Conservation (phyloP, 2,797 vertebrate genomes). For the Nannoperca obscura region DNA sequence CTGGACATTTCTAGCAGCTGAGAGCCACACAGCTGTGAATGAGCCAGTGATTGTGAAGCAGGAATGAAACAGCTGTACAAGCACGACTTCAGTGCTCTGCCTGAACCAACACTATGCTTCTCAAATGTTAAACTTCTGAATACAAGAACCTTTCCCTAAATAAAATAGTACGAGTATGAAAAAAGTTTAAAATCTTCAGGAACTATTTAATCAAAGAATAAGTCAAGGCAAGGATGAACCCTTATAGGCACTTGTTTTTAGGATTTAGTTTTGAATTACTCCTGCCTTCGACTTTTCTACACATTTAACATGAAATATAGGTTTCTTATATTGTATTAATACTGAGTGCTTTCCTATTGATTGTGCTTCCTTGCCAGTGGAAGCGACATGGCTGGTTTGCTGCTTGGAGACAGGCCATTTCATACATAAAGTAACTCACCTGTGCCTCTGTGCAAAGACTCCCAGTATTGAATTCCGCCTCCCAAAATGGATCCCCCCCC, state of each 20-base stretch:
- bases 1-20: not conserved
- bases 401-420: slow-evolving; percentile 61
- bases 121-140: not conserved
- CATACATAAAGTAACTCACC: slow-evolving; percentile 71
- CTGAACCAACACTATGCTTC: not conserved
- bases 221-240: not conserved
- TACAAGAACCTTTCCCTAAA: not conserved
- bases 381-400: slow-evolving; percentile 55
- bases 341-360: slow-evolving; percentile 67
- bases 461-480: slow-evolving; percentile 56
- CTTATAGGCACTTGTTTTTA: slow-evolving; percentile 15
- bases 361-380: slow-evolving; percentile 42
- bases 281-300: not conserved
- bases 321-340: slow-evolving; percentile 65
- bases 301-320: slow-evolving; percentile 51
- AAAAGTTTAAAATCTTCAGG: not conserved
- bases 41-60: not conserved
- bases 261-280: slow-evolving; percentile 40
- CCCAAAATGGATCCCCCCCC: slow-evolving; percentile 57
- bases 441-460: slow-evolving; percentile 57
- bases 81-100: not conserved
- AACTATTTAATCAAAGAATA: not conserved
- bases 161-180: not conserved
- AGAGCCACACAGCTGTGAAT: not conserved
- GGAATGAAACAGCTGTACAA: slow-evolving; percentile 1